phyloP scores from a whole-genome alignment of 2,888 invertebrate genomes.

The Aquatica leii region DNA sequence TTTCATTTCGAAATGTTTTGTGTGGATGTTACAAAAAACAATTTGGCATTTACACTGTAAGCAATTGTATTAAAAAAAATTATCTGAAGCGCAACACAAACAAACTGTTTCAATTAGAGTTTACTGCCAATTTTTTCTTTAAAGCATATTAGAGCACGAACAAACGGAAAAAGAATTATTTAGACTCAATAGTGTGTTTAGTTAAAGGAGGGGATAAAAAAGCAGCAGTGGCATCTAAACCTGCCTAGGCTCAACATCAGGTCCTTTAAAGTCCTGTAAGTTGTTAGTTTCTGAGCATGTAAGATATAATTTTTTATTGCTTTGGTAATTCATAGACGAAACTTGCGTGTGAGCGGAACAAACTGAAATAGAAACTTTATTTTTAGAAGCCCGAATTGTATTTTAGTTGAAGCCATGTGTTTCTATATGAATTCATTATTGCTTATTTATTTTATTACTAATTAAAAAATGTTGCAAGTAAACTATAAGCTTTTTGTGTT shows the following conservation, averaged over 20 bases:
- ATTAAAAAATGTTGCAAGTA: no score
- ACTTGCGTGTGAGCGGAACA: constrained; percentile 8
- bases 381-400: not conserved
- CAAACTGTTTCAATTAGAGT: not conserved
- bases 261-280: constrained; percentile 47
- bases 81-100: no score
- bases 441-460: no score
- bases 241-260: constrained; percentile 56
- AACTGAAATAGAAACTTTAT: constrained; percentile 10
- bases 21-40: no score
- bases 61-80: no score
- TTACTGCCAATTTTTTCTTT: not conserved
- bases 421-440: not conserved
- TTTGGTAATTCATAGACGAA: not conserved
- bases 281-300: constrained; percentile 19
- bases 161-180: not conserved
- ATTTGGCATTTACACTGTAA: no score
- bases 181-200: constrained; percentile 11
- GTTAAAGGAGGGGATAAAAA: constrained; percentile 53
- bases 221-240: constrained; percentile 56
- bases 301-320: not conserved
- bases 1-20: no score
- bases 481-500: no score
- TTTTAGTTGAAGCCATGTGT: constrained; percentile 5
- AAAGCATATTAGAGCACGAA: not conserved